Conservation (phyloP, 2,113 vertebrate species). For the Larimichthys polyactis region DNA sequence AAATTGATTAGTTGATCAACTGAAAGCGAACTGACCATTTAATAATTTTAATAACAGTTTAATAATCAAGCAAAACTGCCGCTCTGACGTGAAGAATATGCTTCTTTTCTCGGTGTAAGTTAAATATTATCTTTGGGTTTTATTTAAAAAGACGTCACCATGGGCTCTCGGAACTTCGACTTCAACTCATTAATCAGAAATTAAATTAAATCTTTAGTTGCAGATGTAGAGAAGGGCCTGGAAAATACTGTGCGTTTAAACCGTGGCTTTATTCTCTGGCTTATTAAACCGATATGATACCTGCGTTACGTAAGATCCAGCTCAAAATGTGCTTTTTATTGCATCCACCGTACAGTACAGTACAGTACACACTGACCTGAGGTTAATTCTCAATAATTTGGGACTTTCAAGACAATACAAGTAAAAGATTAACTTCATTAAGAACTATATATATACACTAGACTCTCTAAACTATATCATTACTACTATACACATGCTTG, state of each 20-base stretch:
- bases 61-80: not conserved
- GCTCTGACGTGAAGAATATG: not conserved
- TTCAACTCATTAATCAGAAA: not conserved
- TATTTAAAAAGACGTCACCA: not conserved
- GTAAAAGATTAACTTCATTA: constrained; percentile 55
- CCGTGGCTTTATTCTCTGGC: constrained; percentile 15
- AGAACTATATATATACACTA: constrained; percentile 56
- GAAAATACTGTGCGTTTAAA: constrained; percentile 6
- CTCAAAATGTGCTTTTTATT: constrained; percentile 58
- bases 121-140: constrained; percentile 37
- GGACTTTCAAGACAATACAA: constrained; percentile 43
- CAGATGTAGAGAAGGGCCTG: not conserved
- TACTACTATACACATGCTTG: constrained; percentile 48
- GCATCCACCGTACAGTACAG: constrained; percentile 59
- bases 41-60: not conserved
- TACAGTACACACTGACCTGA: constrained; percentile 66
- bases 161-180: not conserved
- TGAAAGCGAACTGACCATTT: not conserved
- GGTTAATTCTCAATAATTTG: constrained; percentile 57
- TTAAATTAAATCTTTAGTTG: not conserved
- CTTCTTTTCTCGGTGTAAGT: not conserved
- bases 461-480: constrained; percentile 39
- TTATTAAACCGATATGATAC: constrained; percentile 39
- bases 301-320: constrained; percentile 26
- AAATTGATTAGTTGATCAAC: not conserved